These are phyloP conservation scores for Struthio camelus DNA, from an alignment of 2,113 vertebrate species.

Conservation along the genomic window DNA sequence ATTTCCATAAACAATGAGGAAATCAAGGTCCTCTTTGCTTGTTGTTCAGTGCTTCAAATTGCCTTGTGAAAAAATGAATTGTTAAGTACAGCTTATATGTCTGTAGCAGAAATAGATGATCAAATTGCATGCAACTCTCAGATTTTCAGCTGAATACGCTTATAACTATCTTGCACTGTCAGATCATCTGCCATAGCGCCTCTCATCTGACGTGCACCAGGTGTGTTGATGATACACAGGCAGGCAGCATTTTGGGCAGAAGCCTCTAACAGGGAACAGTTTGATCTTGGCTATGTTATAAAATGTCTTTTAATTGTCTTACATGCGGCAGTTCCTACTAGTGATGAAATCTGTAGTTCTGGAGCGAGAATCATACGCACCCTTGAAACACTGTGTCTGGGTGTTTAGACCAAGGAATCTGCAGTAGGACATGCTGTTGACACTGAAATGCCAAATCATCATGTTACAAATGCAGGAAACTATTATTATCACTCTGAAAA, in stretches of 20 bases:
- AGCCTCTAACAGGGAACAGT: not conserved
- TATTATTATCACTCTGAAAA: not conserved
- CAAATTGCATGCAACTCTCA: rapidly evolving
- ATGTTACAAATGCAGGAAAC: not conserved
- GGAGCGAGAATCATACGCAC: rapidly evolving
- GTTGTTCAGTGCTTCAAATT: not conserved
- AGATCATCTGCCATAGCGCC: not conserved
- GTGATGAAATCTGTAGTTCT: not conserved
- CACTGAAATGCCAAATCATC: not conserved
- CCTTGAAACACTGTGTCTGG: not conserved
- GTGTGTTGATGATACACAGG: not conserved
- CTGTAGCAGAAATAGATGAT: not conserved
- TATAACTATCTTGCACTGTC: not conserved
- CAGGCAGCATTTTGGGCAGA: not conserved
- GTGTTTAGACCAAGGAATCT: not conserved
- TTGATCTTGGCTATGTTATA: not conserved
- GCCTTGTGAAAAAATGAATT: not conserved
- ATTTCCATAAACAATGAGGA: not conserved
- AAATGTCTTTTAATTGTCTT: not conserved
- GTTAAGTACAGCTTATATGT: not conserved
- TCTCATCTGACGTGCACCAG: not conserved
- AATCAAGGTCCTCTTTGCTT: not conserved
- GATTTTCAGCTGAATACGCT: not conserved
- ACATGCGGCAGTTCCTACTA: not conserved
- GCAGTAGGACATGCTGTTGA: not conserved